Percentiles rank a stretch among this genome's conserved stretches.
phyloP scores from a whole-genome alignment of 2,113 vertebrate species.

The Clarias macrocephalus region DNA sequence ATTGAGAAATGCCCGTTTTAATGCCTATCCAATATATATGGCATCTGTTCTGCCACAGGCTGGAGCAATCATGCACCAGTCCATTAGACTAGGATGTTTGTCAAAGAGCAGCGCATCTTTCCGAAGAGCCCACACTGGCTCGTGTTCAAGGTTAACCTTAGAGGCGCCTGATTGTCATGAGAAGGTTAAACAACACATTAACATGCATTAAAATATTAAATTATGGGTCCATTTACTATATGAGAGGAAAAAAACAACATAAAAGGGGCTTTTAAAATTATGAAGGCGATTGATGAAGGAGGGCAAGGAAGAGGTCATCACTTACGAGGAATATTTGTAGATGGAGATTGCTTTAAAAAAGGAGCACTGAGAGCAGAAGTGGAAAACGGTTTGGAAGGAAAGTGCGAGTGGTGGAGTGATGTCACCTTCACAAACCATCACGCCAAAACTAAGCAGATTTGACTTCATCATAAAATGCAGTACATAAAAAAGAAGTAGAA shows the following conservation, averaged over 20 bases:
- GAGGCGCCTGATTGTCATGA: slow-evolving; percentile 75
- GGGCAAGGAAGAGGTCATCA: slow-evolving; percentile 44
- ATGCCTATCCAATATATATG: slow-evolving; percentile 95
- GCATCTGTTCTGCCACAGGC: slow-evolving; percentile 84
- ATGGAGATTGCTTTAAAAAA: slow-evolving; percentile 56
- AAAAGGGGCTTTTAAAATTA: slow-evolving; percentile 82
- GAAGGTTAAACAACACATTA: slow-evolving; percentile 83
- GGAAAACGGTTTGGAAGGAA: slow-evolving; percentile 44
- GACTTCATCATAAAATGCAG: neutral
- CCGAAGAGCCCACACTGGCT: slow-evolving; percentile 82
- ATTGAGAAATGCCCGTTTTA: slow-evolving; percentile 93
- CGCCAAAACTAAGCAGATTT: neutral
- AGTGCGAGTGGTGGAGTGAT: neutral
- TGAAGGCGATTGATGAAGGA: slow-evolving; percentile 73
- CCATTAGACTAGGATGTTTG: slow-evolving; percentile 87
- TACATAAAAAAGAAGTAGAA: too few relatives aligned
- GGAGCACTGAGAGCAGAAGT: slow-evolving; percentile 54
- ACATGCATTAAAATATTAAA: slow-evolving; percentile 82
- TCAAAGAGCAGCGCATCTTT: slow-evolving; percentile 84
- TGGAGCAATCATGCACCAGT: slow-evolving; percentile 88
- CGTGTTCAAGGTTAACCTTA: slow-evolving; percentile 87
- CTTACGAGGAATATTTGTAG: slow-evolving; percentile 23
- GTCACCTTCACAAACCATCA: neutral
- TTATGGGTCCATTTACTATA: slow-evolving; percentile 79
- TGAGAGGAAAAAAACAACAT: slow-evolving; percentile 79